Percentiles rank a stretch among this genome's conserved stretches.
Conservation (phyloP, 2,888 invertebrate genomes). For the Pachydiplax longipennis region DNA sequence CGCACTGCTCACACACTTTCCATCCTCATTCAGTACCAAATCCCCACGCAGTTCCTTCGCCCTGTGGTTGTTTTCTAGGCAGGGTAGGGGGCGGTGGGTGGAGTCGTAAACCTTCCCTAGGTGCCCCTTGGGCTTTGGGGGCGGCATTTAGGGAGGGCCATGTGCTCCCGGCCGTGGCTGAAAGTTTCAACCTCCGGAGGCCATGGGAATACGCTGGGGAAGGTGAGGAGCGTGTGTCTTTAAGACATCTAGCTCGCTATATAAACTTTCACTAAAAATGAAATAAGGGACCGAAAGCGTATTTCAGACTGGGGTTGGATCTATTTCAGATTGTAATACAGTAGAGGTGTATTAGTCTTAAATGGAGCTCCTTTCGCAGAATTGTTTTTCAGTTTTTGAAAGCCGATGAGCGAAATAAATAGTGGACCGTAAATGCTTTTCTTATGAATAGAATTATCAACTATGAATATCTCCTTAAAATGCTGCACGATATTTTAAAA, state of each 20-base stretch:
- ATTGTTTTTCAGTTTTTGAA: no score
- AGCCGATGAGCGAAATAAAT: no score
- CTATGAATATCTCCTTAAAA: no score
- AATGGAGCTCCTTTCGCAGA: no score
- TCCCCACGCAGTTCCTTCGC: neutral
- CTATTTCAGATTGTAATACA: neutral
- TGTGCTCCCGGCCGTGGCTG: neutral
- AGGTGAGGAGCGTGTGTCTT: neutral
- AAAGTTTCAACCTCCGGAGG: constrained; percentile 17
- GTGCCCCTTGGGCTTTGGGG: neutral
- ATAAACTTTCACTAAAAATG: constrained; percentile 12
- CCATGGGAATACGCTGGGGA: neutral
- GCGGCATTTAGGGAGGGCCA: neutral
- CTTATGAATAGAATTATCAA: no score
- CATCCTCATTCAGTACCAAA: neutral
- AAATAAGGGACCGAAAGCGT: neutral
- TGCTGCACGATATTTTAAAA: no score
- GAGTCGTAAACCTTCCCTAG: neutral
- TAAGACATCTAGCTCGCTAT: constrained; percentile 13
- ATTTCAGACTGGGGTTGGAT: neutral
- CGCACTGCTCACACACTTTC: neutral
- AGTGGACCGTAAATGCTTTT: no score
- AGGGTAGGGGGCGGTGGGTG: neutral
- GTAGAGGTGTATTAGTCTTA: no score
- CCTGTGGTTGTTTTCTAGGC: neutral